phyloP scores from a whole-genome alignment of 2,888 invertebrate species.

The Eupelmus urozonus region DNA sequence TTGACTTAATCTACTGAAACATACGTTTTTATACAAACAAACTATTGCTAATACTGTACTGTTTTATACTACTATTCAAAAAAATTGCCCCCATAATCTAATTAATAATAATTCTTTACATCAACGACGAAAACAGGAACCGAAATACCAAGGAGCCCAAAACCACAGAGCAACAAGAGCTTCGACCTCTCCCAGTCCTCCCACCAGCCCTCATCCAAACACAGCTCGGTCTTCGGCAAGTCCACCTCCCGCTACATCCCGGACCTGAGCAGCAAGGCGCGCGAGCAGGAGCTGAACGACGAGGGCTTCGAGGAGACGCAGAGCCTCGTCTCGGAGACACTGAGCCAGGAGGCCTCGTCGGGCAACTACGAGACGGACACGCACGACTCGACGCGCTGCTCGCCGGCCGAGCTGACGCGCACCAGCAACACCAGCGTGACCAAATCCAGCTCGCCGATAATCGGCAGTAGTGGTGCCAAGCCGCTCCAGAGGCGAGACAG shows the following conservation, averaged over 20 bases:
- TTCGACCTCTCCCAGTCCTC: conserved; percentile 11
- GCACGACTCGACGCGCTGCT: conserved; percentile 77
- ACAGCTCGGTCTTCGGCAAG: conserved; percentile 62
- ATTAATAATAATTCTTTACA: not conserved
- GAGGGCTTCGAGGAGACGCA: conserved; percentile 95
- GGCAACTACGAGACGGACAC: conserved; percentile 83
- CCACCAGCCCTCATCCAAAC: conserved; percentile 23
- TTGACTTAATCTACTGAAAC: too few relatives aligned
- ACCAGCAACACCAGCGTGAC: not conserved
- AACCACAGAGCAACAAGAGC: not conserved
- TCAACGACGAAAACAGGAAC: not conserved
- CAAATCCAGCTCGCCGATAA: not conserved
- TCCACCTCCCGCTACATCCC: conserved; percentile 70
- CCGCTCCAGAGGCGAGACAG: conserved; percentile 49
- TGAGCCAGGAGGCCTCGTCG: conserved; percentile 91
- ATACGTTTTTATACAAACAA: too few relatives aligned
- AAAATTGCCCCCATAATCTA: too few relatives aligned
- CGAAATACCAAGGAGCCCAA: conserved; percentile 17
- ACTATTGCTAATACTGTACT: too few relatives aligned
- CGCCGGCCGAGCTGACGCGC: conserved; percentile 70
- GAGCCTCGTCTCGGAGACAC: conserved; percentile 90
- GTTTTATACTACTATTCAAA: too few relatives aligned
- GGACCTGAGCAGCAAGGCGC: conserved; percentile 77
- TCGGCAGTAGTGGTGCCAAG: not conserved
- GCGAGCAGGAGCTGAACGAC: conserved; percentile 88